Evolutionary conservation across 1,140 invertebrate species (phyloP), one percentile per base, ranked within the genome.

Genomic region (Gryon sp.): DNA sequence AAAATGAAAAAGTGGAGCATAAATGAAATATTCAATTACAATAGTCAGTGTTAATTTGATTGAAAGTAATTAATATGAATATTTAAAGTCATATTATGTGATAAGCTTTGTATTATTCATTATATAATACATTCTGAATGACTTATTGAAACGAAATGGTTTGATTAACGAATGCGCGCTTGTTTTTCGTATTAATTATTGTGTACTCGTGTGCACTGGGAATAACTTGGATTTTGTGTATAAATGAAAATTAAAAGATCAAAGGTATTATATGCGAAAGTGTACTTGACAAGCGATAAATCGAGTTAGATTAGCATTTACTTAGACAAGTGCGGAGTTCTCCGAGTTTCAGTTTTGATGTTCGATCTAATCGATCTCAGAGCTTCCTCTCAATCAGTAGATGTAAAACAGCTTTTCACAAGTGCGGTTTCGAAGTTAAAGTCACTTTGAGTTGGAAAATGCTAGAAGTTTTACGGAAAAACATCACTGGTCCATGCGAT

Each of bases 161-260:
- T 55, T 55, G 32, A 55, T 55, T 55, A 40, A 55, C 50, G 46
- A 50, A 8, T 53, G 48, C 32, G 50, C 26, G 34, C 34, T 26
- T 16, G 20, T 40, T 36, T 40, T 38, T 40, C 20, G 7, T 28
- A 28, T 55, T 40, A 20, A 40, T n/a, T 26, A 26, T 55, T 53
- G 19, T 53, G 18, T 9, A 22, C n/a, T n/a, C 19, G 2, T 24
- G 22, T 55, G 22, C 22, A 26, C 11, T 28, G 34, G 4, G 2
- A 41, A 55, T 41, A 55, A 55, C 14, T 28, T 41, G 14, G 24
- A 59, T 43, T 45, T 45, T 55, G 52, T 19, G 26, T 20, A 59
- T 43, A 59, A 59, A 59, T 43, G 26, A 26, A 59, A 66, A 55
- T 55, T 48, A 38, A 32, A 65, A 65, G 46, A 65, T 65, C 48